Evolutionary conservation across 2,797 vertebrate genomes (phyloP).

Genomic region (Cyprinella venusta): DNA sequence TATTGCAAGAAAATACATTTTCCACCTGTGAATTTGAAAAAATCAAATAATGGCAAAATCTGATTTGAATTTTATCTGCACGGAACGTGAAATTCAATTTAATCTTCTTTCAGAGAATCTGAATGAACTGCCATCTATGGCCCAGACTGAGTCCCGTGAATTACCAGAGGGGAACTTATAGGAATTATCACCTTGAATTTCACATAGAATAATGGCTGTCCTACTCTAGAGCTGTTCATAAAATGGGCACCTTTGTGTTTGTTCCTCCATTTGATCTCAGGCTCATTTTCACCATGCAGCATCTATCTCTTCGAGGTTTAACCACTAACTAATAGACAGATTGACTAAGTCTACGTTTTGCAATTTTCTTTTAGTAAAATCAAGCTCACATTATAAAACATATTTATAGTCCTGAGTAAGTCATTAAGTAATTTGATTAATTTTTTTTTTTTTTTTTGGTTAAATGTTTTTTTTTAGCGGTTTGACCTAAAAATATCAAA

Average conservation of each 20-base stretch:
- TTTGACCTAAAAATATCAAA: no score
- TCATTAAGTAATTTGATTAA: no score
- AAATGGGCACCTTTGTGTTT: slow-evolving; percentile 31
- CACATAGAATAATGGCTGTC: slow-evolving; percentile 30
- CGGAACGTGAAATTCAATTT: slow-evolving; percentile 48
- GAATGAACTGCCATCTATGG: slow-evolving; percentile 25
- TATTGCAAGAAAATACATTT: slow-evolving; percentile 45
- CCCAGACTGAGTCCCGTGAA: slow-evolving; percentile 28
- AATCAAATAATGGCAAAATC: slow-evolving; percentile 46
- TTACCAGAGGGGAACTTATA: not conserved
- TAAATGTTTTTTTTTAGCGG: no score
- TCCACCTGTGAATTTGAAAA: slow-evolving; percentile 42
- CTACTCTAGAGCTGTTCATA: slow-evolving; percentile 17
- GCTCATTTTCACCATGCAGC: slow-evolving; percentile 11
- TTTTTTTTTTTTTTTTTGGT: no score
- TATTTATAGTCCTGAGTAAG: not conserved
- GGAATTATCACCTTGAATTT: slow-evolving; percentile 28
- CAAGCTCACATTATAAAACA: not conserved
- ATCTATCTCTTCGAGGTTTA: not conserved
- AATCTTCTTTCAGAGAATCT: slow-evolving; percentile 42
- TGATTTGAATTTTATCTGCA: slow-evolving; percentile 43
- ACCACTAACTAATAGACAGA: slow-evolving; percentile 19
- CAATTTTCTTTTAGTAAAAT: slow-evolving; percentile 21
- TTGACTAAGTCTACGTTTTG: slow-evolving; percentile 1
- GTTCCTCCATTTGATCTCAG: slow-evolving; percentile 25